phyloP scores from a whole-genome alignment of 1,140 invertebrate species.

The Platorchestia sp. region DNA sequence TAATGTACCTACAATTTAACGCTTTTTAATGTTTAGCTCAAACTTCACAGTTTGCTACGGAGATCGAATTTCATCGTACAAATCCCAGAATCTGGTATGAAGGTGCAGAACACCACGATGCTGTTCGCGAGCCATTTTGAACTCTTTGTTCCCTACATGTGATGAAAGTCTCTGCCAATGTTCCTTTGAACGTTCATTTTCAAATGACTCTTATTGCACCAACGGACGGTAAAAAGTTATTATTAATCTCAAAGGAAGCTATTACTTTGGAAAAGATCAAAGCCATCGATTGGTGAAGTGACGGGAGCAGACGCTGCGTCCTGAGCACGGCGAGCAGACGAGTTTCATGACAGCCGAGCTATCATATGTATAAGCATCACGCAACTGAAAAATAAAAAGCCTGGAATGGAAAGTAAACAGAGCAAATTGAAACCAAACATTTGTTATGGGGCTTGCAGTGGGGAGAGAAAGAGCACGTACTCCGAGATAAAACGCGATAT shows the following conservation, averaged over 20 bases:
- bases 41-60: too few species aligned
- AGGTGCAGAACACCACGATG: not conserved
- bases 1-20: too few species aligned
- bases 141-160: not conserved
- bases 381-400: constrained; percentile 29
- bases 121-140: not conserved
- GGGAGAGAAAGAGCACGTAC: constrained; percentile 51
- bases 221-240: not conserved
- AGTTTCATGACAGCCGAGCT: not conserved
- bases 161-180: not conserved
- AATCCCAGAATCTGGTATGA: not conserved
- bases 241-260: constrained; percentile 9
- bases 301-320: not conserved
- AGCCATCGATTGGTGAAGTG: not conserved
- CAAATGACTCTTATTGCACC: not conserved
- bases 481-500: constrained; percentile 28
- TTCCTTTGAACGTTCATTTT: not conserved
- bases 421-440: constrained; percentile 53
- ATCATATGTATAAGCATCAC: constrained; percentile 53
- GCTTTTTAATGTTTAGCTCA: too few species aligned
- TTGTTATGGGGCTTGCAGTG: constrained; percentile 54
- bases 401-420: constrained; percentile 52
- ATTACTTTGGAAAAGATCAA: constrained; percentile 10
- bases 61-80: too few species aligned
- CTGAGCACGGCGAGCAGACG: not conserved